Evolutionary conservation across 2,888 invertebrate species (phyloP).

Genomic region (Xestoiulus laeticollis): DNA sequence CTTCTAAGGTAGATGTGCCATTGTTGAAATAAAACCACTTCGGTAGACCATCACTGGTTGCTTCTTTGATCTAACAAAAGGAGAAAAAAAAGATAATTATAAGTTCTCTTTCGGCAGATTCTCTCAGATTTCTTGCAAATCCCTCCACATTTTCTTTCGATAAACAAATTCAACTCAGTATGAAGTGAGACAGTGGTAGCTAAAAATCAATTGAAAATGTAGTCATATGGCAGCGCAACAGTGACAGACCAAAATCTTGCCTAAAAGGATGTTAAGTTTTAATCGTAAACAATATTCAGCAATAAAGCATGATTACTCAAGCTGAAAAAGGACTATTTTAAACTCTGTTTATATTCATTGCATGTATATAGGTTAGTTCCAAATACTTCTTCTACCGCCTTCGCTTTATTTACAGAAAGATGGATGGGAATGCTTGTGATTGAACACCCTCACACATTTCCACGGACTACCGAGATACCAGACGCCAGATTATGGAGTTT

Average conservation of each 20-base stretch:
- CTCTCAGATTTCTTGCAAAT: neutral
- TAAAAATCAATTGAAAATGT: neutral
- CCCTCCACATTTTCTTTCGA: too few relatives aligned
- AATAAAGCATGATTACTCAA: neutral
- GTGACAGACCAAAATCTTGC: neutral
- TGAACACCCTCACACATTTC: neutral
- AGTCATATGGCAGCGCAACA: neutral
- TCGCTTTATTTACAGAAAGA: neutral
- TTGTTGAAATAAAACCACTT: slow-evolving; percentile 78
- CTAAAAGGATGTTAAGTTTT: neutral
- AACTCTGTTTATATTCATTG: neutral
- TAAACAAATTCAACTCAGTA: too few relatives aligned
- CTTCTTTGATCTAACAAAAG: slow-evolving; percentile 57
- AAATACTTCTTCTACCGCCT: neutral
- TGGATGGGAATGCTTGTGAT: neutral
- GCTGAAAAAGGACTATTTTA: neutral
- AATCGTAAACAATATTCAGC: neutral
- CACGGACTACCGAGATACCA: neutral
- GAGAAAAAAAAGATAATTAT: neutral
- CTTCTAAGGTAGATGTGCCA: slow-evolving; percentile 75
- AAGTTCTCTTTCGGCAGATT: neutral
- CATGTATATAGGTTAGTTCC: neutral
- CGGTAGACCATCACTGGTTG: slow-evolving; percentile 65
- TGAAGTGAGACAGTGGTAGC: too few relatives aligned
- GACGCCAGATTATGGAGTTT: neutral